Conservation (phyloP, 37 sponge, comb jelly and placozoan species). For the Aphrocallistes beatrix region DNA sequence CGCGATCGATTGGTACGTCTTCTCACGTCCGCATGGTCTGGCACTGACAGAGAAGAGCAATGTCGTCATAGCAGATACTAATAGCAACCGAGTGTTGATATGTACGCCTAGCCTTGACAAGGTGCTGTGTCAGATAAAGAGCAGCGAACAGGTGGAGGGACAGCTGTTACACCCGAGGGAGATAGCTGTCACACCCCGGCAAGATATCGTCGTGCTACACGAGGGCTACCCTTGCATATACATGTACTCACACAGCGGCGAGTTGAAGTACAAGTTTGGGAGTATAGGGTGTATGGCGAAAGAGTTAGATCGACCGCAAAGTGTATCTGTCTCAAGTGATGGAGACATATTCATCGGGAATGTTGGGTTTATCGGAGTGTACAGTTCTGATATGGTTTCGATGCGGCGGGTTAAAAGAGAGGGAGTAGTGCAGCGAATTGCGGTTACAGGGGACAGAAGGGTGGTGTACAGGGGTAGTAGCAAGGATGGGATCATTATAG, state of each 20-base stretch:
- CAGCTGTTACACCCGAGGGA: background rate
- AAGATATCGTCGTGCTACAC: background rate
- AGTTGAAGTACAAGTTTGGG: background rate
- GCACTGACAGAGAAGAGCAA: background rate
- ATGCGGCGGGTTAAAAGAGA: background rate
- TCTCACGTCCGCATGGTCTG: slow-evolving; percentile 3
- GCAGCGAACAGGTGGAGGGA: background rate
- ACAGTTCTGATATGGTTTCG: background rate
- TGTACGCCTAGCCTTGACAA: slow-evolving; percentile 5
- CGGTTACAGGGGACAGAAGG: background rate
- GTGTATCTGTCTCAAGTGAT: background rate
- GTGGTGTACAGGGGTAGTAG: background rate
- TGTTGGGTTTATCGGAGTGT: background rate
- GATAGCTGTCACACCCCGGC: background rate
- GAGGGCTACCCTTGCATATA: background rate
- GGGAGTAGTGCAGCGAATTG: background rate
- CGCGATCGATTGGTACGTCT: background rate
- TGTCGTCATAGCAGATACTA: background rate
- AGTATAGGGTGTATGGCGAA: background rate
- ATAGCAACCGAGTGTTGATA: background rate
- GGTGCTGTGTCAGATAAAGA: background rate
- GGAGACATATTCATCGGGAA: slow-evolving; percentile 13
- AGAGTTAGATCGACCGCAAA: background rate
- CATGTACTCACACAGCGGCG: background rate
- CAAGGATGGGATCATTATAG: slow-evolving; percentile 13